Conservation (phyloP, 2,888 invertebrate species). For the Xanthorhoe spadicearia region DNA sequence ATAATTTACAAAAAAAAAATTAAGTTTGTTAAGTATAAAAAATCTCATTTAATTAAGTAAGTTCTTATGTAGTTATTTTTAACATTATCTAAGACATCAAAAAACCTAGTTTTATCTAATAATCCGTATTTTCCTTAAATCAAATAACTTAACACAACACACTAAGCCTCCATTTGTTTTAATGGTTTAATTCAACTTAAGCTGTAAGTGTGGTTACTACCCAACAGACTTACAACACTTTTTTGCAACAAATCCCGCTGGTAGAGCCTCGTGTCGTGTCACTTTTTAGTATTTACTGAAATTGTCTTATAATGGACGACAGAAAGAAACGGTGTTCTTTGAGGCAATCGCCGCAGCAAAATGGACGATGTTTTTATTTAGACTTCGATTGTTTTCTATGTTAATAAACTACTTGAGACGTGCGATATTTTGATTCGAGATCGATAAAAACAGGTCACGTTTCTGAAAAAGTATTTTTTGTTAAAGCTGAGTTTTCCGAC, state of each 20-base stretch:
- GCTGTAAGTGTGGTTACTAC: background rate
- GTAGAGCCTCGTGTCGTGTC: slow-evolving; percentile 43
- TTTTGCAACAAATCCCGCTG: slow-evolving; percentile 44
- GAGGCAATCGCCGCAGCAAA: slow-evolving; percentile 47
- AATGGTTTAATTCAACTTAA: too few relatives aligned
- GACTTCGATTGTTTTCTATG: slow-evolving; percentile 59
- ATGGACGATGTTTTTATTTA: slow-evolving; percentile 57
- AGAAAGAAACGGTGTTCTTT: slow-evolving; percentile 51
- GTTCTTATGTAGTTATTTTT: too few relatives aligned
- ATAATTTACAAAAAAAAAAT: too few relatives aligned
- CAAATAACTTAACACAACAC: too few relatives aligned
- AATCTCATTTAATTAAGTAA: too few relatives aligned
- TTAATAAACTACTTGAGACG: slow-evolving; percentile 43
- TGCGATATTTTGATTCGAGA: slow-evolving; percentile 18
- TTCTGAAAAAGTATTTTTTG: slow-evolving; percentile 35
- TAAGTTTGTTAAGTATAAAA: too few relatives aligned
- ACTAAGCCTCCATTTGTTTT: too few relatives aligned
- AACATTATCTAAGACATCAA: too few relatives aligned
- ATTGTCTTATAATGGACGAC: slow-evolving; percentile 55
- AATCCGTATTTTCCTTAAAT: too few relatives aligned
- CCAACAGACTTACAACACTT: slow-evolving; percentile 35
- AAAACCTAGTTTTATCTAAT: too few relatives aligned
- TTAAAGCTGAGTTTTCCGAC: slow-evolving; percentile 10
- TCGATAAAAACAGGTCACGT: slow-evolving; percentile 24
- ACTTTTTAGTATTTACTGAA: slow-evolving; percentile 54